Evolutionary conservation across 2,797 vertebrate species (phyloP).

Genomic region (Gymnoscopelus braueri): DNA sequence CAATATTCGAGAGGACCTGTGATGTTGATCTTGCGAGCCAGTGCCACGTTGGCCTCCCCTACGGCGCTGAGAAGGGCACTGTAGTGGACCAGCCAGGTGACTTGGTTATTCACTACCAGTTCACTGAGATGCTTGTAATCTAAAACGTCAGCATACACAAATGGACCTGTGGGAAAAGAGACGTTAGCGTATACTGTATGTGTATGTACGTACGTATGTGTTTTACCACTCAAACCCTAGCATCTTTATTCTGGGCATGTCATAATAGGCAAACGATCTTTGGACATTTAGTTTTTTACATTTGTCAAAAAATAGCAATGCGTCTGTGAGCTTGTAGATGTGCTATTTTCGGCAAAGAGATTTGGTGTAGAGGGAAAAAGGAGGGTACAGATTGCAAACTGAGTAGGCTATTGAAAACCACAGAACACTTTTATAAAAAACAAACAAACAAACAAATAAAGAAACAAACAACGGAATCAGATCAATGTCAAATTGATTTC

Average conservation of each 20-base stretch:
- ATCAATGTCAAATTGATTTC: conserved; percentile 10
- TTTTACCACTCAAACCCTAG: too few species aligned
- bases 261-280: too few species aligned
- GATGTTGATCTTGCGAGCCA: conserved; percentile 85
- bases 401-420: background rate
- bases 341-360: too few species aligned
- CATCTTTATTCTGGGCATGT: too few species aligned
- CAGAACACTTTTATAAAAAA: conserved; percentile 5
- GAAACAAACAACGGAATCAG: background rate
- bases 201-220: too few species aligned
- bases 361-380: too few species aligned
- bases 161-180: conserved; percentile 72
- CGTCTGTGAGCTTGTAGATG: too few species aligned
- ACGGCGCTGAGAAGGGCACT: conserved; percentile 83
- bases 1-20: conserved; percentile 68
- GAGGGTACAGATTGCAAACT: background rate
- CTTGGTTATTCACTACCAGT: conserved; percentile 78
- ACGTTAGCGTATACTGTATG: background rate
- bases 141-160: conserved; percentile 83
- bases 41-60: conserved; percentile 81
- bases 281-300: too few species aligned
- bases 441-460: background rate
- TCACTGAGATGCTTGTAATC: conserved; percentile 83
- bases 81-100: conserved; percentile 85
- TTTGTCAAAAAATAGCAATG: too few species aligned